Percentiles rank a stretch among this genome's conserved stretches.
Conservation (phyloP, 1,140 invertebrate genomes). For the Drosophila prosaltans region DNA sequence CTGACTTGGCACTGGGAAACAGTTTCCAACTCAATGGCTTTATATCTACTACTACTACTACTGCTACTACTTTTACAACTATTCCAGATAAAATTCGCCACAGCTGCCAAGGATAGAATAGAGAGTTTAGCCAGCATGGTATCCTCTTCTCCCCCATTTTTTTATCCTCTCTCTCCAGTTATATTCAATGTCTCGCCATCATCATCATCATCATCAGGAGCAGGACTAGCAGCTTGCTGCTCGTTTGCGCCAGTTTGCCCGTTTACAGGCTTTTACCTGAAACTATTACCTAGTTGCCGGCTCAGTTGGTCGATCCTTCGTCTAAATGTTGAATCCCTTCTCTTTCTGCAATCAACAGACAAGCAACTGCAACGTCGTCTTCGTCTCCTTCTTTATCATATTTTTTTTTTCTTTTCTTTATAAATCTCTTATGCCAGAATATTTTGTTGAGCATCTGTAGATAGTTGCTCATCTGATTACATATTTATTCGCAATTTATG, state of each 20-base stretch:
- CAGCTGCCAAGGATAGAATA: slow-evolving; percentile 64
- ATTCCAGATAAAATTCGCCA: slow-evolving; percentile 60
- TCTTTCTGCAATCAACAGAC: slow-evolving; percentile 70
- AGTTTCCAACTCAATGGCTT: slow-evolving; percentile 77
- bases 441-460: slow-evolving; percentile 64
- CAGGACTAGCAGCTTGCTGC: slow-evolving; percentile 40
- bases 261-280: slow-evolving; percentile 80
- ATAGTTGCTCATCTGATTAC: slow-evolving; percentile 73
- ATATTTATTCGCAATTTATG: slow-evolving; percentile 78
- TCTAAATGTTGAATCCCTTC: slow-evolving; percentile 19
- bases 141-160: slow-evolving; percentile 21
- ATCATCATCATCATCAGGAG: slow-evolving; percentile 21
- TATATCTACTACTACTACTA: slow-evolving; percentile 52
- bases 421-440: slow-evolving; percentile 42
- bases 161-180: too few relatives aligned
- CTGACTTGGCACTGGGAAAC: slow-evolving; percentile 65
- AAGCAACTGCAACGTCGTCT: slow-evolving; percentile 52
- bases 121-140: slow-evolving; percentile 16
- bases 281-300: slow-evolving; percentile 74
- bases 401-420: background rate
- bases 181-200: slow-evolving; percentile 5
- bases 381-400: background rate
- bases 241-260: slow-evolving; percentile 78
- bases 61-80: background rate
- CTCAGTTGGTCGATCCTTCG: slow-evolving; percentile 37